Percentiles rank a stretch among this genome's conserved stretches.
Conservation (phyloP, 2,113 vertebrate genomes). For the Caranx ignobilis region DNA sequence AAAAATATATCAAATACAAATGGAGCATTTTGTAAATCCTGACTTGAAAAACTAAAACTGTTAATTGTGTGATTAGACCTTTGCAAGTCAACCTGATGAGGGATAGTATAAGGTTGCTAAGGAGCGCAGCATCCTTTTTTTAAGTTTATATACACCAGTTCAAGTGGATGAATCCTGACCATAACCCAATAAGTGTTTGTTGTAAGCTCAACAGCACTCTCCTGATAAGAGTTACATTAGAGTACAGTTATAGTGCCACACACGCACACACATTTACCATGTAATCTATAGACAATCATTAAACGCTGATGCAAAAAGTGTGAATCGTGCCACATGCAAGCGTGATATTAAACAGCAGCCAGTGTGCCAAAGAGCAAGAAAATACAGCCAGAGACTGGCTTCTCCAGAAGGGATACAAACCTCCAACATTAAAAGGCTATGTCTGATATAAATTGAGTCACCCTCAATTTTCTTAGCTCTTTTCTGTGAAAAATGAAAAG, state of each 20-base stretch:
- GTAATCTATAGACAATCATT: conserved; percentile 27
- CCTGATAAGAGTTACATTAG: conserved; percentile 49
- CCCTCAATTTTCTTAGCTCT: conserved; percentile 98
- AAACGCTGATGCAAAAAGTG: conserved; percentile 23
- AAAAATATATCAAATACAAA: neutral
- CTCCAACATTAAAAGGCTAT: conserved; percentile 99
- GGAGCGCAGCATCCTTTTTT: neutral
- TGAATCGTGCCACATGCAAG: conserved; percentile 75
- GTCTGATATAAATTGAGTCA: conserved; percentile 99
- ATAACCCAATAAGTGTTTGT: conserved; percentile 82
- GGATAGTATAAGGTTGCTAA: conserved; percentile 1
- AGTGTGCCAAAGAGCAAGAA: conserved; percentile 87
- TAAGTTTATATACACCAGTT: neutral
- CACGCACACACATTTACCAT: conserved; percentile 33
- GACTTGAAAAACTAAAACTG: neutral
- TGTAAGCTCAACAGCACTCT: conserved; percentile 65
- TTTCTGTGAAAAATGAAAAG: conserved; percentile 92
- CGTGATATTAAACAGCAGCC: conserved; percentile 70
- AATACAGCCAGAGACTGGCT: conserved; percentile 58
- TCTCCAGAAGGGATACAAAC: conserved; percentile 94
- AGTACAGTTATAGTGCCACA: conserved; percentile 55
- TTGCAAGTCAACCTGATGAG: neutral
- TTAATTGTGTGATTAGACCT: neutral
- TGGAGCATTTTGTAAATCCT: conserved; percentile 3
- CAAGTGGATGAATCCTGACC: conserved; percentile 17